phyloP scores from a whole-genome alignment of 2,888 invertebrate species.

The Pachydiplax longipennis region DNA sequence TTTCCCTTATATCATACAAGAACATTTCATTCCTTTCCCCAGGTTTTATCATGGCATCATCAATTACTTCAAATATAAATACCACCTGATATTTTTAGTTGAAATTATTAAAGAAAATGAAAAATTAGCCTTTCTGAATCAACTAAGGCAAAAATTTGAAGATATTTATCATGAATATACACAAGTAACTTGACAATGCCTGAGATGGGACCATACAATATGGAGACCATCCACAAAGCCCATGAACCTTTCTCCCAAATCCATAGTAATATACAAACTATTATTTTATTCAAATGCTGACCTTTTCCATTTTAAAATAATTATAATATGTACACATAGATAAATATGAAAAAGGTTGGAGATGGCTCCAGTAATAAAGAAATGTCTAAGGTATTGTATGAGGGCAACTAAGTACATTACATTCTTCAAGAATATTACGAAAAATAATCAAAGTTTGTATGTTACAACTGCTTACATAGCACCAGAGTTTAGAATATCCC shows the following conservation, averaged over 20 bases:
- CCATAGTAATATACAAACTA: slow-evolving; percentile 1
- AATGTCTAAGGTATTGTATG: not conserved
- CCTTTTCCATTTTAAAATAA: not conserved
- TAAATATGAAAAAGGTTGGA: not conserved
- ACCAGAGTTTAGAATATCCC: not conserved
- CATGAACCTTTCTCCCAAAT: slow-evolving; percentile 10
- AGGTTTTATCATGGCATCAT: slow-evolving; percentile 18
- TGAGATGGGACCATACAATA: not conserved
- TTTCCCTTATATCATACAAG: slow-evolving; percentile 25
- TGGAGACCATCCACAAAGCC: slow-evolving; percentile 8
- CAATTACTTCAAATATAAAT: not conserved
- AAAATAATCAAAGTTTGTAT: not conserved
- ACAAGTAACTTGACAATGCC: slow-evolving; percentile 10
- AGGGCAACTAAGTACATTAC: not conserved
- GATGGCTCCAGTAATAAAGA: not conserved
- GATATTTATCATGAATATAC: slow-evolving; percentile 21
- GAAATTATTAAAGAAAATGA: slow-evolving; percentile 22
- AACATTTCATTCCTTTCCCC: slow-evolving; percentile 40
- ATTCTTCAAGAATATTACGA: not conserved
- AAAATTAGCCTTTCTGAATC: not conserved
- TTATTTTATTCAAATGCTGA: slow-evolving; percentile 27
- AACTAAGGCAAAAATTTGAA: not conserved
- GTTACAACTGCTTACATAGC: not conserved
- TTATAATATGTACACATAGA: not conserved
- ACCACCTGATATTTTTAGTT: slow-evolving; percentile 29